Base-by-base conservation (phyloP, 2,797 vertebrate species). In the Alectoris magna region DNA sequence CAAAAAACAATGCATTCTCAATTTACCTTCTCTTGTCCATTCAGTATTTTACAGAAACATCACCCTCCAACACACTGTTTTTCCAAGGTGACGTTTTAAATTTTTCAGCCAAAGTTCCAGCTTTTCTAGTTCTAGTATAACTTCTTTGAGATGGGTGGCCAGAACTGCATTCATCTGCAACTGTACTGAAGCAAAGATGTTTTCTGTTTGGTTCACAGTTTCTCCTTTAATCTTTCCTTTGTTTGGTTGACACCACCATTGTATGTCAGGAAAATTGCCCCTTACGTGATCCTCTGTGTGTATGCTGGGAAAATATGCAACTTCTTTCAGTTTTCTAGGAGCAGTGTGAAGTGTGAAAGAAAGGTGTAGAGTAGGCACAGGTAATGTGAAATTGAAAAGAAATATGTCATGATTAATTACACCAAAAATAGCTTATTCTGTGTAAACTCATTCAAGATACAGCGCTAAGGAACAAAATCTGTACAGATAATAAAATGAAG, bases 21-120 rank as follows among this genome's bases (percentile, higher is more conserved):
- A 64, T 94, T 92, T 94, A 96, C 90, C 93, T 94, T 91, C 74
- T 88, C 43, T 36, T 91, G 67, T 36, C 39, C 43, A 6, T 82
- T 94, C 60, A 49, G 44, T 29, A 29, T 68, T 86, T 86, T 64
- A 78, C 51, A 73, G 60, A 85, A 87, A 39, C 73, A 73, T 34
- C 56, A 70, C 19, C 18, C 53, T 84, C 39, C 53, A 91, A 60
- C 27, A 26, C 51, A 53, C 41, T 63, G 87, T 24, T 78, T 92
- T 91, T 90, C 88, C 12, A 70, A 39, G 53, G 22, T 41, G n/a
- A 34, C 60, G 56, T 63, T 75, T 76, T 59, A 67, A 67, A 64
- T 90, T 68, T 62, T 46, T 87, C 68, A 67, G 23, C 72, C 43
- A 84, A 11, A 49, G 29, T 22, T 43, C 16, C 27, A 43, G 49